These are phyloP conservation scores for Asbolus verrucosus DNA, from an alignment of 1,140 invertebrate genomes.

Conservation along the genomic window DNA sequence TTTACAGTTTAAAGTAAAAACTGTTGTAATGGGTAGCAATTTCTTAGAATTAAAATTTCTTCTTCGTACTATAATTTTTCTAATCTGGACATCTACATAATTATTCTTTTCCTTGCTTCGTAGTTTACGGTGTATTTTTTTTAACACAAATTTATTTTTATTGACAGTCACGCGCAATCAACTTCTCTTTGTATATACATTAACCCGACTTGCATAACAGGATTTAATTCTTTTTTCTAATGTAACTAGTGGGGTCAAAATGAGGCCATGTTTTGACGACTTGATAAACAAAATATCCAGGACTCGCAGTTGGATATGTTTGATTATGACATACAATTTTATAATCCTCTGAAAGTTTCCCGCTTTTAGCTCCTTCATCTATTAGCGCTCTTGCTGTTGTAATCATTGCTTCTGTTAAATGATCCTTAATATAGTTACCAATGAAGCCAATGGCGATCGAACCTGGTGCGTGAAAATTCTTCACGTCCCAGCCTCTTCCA, in stretches of 20 bases:
- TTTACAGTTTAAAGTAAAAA: no score
- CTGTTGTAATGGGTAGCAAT: no score
- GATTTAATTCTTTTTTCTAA: no score
- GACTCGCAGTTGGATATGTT: conserved; percentile 57
- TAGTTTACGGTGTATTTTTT: no score
- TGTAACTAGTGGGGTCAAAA: conserved; percentile 26
- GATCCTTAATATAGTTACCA: conserved; percentile 64
- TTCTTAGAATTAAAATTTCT: no score
- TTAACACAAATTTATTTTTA: no score
- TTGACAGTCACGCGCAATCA: no score
- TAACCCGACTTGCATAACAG: no score
- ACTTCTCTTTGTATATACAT: no score
- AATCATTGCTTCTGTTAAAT: conserved; percentile 60
- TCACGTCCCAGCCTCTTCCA: conserved; percentile 72
- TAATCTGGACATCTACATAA: no score
- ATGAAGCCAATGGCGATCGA: conserved; percentile 67
- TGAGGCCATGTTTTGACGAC: conserved; percentile 52
- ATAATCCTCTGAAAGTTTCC: conserved; percentile 61
- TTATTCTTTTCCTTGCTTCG: no score
- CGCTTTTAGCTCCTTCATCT: conserved; percentile 59
- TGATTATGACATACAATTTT: conserved; percentile 65
- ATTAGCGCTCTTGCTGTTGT: conserved; percentile 61
- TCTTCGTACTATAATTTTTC: no score
- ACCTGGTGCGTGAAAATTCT: conserved; percentile 68
- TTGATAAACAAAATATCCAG: conserved; percentile 52